phyloP scores from a whole-genome alignment of 2,888 invertebrate species.

The Mycalesis mineus region DNA sequence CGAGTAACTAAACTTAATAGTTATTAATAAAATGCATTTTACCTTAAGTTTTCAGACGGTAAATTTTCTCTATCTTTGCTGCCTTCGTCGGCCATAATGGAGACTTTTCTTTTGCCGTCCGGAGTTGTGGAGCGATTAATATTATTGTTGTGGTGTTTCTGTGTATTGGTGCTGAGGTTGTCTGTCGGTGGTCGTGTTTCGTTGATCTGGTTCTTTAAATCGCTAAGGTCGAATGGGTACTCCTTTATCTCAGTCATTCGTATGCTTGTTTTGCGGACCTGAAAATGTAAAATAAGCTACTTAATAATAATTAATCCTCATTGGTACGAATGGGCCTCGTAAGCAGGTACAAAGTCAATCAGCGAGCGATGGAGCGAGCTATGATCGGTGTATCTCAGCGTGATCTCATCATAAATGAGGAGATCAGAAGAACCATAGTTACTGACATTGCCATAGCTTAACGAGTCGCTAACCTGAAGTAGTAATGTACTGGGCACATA shows the following conservation, averaged over 20 bases:
- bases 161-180: not conserved
- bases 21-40: slow-evolving; percentile 34
- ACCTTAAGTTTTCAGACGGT: slow-evolving; percentile 77
- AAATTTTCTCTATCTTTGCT: slow-evolving; percentile 81
- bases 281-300: slow-evolving; percentile 32
- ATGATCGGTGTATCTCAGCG: too few relatives aligned
- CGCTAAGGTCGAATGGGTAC: slow-evolving; percentile 73
- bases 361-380: too few relatives aligned
- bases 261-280: slow-evolving; percentile 73
- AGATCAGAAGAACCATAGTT: too few relatives aligned
- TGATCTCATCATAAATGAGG: too few relatives aligned
- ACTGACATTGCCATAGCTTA: too few relatives aligned
- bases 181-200: slow-evolving; percentile 30
- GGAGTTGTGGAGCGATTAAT: slow-evolving; percentile 32
- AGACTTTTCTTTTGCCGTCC: slow-evolving; percentile 79
- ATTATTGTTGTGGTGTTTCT: slow-evolving; percentile 4
- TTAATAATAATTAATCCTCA: too few relatives aligned
- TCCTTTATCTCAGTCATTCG: slow-evolving; percentile 76
- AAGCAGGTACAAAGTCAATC: too few relatives aligned
- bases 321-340: too few relatives aligned
- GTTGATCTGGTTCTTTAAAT: slow-evolving; percentile 53
- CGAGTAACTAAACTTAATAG: too few relatives aligned
- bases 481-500: too few relatives aligned
- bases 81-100: slow-evolving; percentile 79
- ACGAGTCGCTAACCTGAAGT: too few relatives aligned